phyloP scores from a whole-genome alignment of 2,888 invertebrate genomes.

The Pseudococcus viburni region DNA sequence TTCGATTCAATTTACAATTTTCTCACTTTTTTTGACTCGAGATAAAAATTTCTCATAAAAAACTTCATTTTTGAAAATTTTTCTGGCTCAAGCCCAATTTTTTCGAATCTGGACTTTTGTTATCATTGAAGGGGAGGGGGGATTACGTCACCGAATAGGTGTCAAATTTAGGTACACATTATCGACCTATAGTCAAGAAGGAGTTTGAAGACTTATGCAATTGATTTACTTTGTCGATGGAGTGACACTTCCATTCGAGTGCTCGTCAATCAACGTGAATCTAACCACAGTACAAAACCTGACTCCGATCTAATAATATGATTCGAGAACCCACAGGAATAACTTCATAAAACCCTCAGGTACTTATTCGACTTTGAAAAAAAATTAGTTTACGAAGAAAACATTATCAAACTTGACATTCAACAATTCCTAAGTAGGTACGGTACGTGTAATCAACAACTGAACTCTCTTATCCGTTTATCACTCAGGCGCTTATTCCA shows the following conservation, averaged over 20 bases:
- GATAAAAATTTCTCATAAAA: too few species aligned
- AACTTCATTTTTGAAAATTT: too few species aligned
- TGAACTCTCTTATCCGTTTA: conserved; percentile 32
- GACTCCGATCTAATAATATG: too few species aligned
- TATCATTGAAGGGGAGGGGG: too few species aligned
- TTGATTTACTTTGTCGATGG: neutral
- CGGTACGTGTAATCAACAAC: neutral
- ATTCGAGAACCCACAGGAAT: neutral
- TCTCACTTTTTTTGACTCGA: too few species aligned
- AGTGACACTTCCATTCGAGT: neutral
- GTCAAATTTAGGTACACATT: too few species aligned
- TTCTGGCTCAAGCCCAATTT: too few species aligned
- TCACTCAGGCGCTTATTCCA: conserved; percentile 2
- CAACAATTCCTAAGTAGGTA: neutral
- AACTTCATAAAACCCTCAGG: neutral
- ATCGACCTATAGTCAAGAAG: too few species aligned
- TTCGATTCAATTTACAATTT: too few species aligned
- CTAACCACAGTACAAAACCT: neutral
- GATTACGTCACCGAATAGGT: too few species aligned
- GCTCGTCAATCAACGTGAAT: neutral
- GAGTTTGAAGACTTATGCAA: neutral
- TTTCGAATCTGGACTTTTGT: too few species aligned
- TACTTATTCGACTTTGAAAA: neutral
- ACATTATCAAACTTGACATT: conserved; percentile 34
- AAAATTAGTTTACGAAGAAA: neutral